A percentile compares a stretch with the other conserved stretches of the same genome.
Conservation (phyloP, 2,797 vertebrate genomes). For the Peromyscus melanophrys region DNA sequence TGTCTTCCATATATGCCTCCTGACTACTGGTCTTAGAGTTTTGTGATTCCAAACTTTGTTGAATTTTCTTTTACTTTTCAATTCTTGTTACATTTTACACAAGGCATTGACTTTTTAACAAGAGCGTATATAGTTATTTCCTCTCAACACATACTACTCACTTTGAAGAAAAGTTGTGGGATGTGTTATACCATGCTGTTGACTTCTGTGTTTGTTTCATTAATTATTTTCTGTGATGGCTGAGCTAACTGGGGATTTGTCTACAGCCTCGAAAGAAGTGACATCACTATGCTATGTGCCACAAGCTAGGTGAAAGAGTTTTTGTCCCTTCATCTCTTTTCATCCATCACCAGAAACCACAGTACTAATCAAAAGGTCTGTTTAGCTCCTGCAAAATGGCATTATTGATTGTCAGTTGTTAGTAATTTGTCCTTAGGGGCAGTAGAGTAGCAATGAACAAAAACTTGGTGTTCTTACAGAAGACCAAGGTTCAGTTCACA, state of each 20-base stretch:
- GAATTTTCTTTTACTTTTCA: neutral
- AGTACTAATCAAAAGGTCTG: neutral
- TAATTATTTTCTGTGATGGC: neutral
- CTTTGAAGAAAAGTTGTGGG: neutral
- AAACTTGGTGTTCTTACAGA: neutral
- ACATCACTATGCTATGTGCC: neutral
- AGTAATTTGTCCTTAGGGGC: neutral
- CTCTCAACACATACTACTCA: neutral
- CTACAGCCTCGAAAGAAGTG: accelerated
- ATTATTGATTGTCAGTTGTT: neutral
- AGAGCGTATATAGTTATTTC: neutral
- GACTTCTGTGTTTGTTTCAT: neutral
- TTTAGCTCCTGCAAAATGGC: no score
- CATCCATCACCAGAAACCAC: neutral
- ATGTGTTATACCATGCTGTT: neutral
- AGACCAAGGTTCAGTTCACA: no score
- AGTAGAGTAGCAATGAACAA: neutral
- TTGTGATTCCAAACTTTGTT: neutral
- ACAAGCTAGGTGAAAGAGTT: neutral
- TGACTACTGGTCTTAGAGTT: neutral
- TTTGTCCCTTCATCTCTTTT: neutral
- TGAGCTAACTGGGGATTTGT: neutral
- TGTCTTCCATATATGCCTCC: neutral
- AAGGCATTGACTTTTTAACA: neutral
- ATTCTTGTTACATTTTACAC: neutral